These are phyloP conservation scores for Dipodomys spectabilis DNA, from an alignment of 2,113 vertebrate species.

Conservation along the genomic window DNA sequence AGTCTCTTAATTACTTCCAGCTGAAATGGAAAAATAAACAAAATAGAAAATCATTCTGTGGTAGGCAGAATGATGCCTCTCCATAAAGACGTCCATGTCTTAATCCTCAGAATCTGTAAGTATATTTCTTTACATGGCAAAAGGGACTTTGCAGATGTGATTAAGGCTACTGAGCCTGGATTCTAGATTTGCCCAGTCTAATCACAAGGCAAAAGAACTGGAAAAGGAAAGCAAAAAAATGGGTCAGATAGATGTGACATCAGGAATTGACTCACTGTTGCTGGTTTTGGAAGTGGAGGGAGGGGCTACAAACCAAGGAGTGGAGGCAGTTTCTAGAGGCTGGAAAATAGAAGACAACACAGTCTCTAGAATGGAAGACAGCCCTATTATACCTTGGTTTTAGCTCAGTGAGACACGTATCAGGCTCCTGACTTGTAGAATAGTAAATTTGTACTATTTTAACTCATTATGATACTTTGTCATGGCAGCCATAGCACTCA, in stretches of 20 bases:
- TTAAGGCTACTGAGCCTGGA: not conserved
- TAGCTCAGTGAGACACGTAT: not conserved
- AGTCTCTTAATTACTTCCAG: constrained; percentile 67
- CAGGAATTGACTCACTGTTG: not conserved
- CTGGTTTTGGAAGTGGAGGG: not conserved
- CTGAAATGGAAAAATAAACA: constrained; percentile 68
- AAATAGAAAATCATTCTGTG: constrained; percentile 54
- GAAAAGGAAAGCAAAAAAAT: not conserved
- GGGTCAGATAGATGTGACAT: not conserved
- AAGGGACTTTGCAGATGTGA: not conserved
- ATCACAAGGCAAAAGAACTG: not conserved
- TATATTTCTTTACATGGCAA: not conserved
- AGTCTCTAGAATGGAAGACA: not conserved
- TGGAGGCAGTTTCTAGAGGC: not conserved
- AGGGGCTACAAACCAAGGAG: not conserved
- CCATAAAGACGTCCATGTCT: not conserved
- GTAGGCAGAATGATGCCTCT: not conserved
- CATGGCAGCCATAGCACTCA: not conserved
- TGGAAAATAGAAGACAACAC: not conserved
- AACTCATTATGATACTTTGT: constrained; percentile 33
- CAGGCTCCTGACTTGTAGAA: not conserved
- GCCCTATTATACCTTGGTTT: not conserved
- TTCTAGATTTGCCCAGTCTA: not conserved
- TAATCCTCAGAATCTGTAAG: not conserved
- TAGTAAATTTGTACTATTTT: not conserved